Conservation (phyloP, 1,140 invertebrate species). For the Drosophila oshimai region DNA sequence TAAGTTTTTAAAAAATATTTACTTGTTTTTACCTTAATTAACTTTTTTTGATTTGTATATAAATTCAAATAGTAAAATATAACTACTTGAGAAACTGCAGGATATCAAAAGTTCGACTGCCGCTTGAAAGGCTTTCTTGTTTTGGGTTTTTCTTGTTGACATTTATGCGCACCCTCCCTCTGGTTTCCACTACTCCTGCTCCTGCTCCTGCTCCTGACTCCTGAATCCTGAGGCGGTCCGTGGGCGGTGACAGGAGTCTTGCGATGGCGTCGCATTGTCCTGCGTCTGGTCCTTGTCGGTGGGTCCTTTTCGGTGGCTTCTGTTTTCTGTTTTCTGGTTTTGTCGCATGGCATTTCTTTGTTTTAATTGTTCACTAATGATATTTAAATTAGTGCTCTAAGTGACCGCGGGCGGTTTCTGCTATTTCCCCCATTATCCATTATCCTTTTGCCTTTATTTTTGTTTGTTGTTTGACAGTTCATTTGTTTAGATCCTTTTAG, state of each 20-base stretch:
- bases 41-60: too few relatives aligned
- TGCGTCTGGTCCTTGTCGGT: background rate
- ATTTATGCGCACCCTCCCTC: conserved; percentile 49
- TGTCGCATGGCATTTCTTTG: conserved; percentile 46
- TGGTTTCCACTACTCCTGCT: background rate
- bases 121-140: background rate
- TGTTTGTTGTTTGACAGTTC: conserved; percentile 34
- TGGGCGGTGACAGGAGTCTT: conserved; percentile 51
- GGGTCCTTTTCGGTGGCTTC: background rate
- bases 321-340: conserved; percentile 2
- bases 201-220: background rate
- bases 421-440: background rate
- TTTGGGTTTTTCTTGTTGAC: conserved; percentile 39
- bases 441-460: conserved; percentile 17
- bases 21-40: too few relatives aligned
- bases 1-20: too few relatives aligned
- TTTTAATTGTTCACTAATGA: conserved; percentile 74
- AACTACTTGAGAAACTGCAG: background rate
- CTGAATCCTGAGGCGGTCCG: conserved; percentile 19
- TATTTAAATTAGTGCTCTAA: conserved; percentile 78
- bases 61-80: background rate
- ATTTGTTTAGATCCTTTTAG: conserved; percentile 19
- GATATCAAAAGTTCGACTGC: background rate
- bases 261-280: conserved; percentile 29
- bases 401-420: conserved; percentile 50